A percentile compares a stretch with the other conserved stretches of the same genome.
Evolutionary conservation across 1,140 invertebrate species (phyloP).

Genomic region (Eufriesea mexicana): DNA sequence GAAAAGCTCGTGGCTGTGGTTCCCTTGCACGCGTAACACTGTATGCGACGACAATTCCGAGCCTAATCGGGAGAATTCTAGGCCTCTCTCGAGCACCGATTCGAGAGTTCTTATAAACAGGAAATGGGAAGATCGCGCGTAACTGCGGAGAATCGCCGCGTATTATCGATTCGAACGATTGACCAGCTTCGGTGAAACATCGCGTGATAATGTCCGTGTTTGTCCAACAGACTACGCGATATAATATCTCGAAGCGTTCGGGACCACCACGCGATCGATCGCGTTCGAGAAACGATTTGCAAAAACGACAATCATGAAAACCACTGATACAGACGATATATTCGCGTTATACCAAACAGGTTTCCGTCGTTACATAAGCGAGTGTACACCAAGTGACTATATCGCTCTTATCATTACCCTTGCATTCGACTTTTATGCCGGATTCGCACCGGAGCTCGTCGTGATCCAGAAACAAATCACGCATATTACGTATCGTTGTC

Average conservation of each 20-base stretch:
- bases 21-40: background rate
- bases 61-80: background rate
- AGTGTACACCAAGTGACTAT: conserved; percentile 13
- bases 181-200: background rate
- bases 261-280: background rate
- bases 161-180: conserved; percentile 23
- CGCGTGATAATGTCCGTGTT: background rate
- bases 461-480: background rate
- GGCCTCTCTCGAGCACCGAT: background rate
- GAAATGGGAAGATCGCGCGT: conserved; percentile 5
- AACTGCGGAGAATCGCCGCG: conserved; percentile 5
- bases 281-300: background rate
- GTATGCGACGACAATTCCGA: background rate
- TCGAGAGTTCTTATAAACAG: conserved; percentile 1
- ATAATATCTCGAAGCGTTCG: background rate
- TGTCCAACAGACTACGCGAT: background rate
- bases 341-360: conserved; percentile 45
- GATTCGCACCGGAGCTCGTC: background rate
- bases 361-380: conserved; percentile 44
- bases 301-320: conserved; percentile 3
- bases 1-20: background rate
- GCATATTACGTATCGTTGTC: background rate
- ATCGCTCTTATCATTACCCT: conserved; percentile 42
- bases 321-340: conserved; percentile 31
- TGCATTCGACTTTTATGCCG: background rate